Conservation (phyloP, 2,113 vertebrate genomes). For the Scalopus aquaticus region DNA sequence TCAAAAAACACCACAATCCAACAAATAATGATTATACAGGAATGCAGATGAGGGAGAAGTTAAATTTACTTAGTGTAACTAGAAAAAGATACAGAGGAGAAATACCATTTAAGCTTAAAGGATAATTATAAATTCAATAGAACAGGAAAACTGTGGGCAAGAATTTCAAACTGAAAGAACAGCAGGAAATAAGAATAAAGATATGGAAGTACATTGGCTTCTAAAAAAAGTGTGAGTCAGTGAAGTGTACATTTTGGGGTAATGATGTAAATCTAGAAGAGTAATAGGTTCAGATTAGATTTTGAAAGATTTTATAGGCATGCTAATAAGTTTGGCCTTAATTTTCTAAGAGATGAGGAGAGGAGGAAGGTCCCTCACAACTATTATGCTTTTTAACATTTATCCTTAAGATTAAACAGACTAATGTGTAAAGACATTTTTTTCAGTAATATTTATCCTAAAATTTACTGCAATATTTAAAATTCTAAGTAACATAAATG, state of each 20-base stretch:
- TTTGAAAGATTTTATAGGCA: constrained; percentile 18
- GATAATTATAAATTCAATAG: constrained; percentile 39
- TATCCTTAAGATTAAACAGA: constrained; percentile 44
- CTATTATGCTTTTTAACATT: constrained; percentile 21
- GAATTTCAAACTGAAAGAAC: background rate
- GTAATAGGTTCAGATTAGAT: background rate
- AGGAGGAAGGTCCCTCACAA: background rate
- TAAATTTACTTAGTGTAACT: constrained; percentile 8
- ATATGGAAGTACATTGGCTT: background rate
- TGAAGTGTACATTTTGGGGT: background rate
- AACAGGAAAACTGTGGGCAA: constrained; percentile 29
- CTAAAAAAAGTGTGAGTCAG: background rate
- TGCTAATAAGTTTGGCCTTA: constrained; percentile 12
- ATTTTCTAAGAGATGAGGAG: background rate
- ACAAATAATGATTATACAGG: background rate
- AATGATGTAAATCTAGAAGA: constrained; percentile 23
- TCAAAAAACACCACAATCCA: background rate
- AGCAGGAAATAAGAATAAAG: constrained; percentile 36
- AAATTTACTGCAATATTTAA: constrained; percentile 62
- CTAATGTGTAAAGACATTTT: background rate
- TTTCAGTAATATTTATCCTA: constrained; percentile 3
- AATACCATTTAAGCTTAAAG: constrained; percentile 12
- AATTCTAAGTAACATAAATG: constrained; percentile 60
- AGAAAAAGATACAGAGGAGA: constrained; percentile 23
- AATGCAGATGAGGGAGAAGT: background rate